Conservation (phyloP, 2,888 invertebrate genomes). For the Aphrophora alni region DNA sequence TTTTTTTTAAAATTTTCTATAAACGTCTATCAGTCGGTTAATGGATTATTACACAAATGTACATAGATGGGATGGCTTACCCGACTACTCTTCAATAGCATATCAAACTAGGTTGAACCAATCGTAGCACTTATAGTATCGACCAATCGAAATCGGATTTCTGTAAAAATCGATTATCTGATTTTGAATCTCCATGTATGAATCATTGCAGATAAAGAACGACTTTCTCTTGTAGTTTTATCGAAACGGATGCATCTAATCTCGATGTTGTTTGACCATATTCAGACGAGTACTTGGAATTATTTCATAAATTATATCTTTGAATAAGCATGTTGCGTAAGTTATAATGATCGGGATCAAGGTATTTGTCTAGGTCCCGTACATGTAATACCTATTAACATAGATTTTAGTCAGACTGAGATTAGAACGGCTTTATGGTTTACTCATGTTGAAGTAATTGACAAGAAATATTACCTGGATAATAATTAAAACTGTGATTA, state of each 20-base stretch:
- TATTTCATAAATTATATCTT: conserved; percentile 4
- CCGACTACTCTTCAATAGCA: not conserved
- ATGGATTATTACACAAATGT: not conserved
- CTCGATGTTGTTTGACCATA: not conserved
- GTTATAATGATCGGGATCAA: not conserved
- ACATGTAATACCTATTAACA: not conserved
- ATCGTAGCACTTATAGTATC: not conserved
- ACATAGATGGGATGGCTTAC: not conserved
- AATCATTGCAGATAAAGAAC: not conserved
- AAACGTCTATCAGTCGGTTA: not conserved
- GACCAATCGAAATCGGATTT: not conserved
- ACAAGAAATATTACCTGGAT: no score
- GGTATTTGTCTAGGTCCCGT: not conserved
- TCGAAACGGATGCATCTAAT: not conserved
- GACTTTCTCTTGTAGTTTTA: not conserved
- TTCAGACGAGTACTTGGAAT: not conserved
- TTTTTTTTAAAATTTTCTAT: not conserved
- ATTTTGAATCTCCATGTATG: not conserved
- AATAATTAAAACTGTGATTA: no score
- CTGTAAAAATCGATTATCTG: not conserved
- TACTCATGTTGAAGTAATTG: not conserved
- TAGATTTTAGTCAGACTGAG: not conserved
- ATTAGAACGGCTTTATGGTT: not conserved
- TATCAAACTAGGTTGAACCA: no score
- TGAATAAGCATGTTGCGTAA: not conserved